A percentile compares a stretch with the other conserved stretches of the same genome.
Evolutionary conservation across 1,140 invertebrate genomes (phyloP).

Genomic region (Gryllus bimaculatus): DNA sequence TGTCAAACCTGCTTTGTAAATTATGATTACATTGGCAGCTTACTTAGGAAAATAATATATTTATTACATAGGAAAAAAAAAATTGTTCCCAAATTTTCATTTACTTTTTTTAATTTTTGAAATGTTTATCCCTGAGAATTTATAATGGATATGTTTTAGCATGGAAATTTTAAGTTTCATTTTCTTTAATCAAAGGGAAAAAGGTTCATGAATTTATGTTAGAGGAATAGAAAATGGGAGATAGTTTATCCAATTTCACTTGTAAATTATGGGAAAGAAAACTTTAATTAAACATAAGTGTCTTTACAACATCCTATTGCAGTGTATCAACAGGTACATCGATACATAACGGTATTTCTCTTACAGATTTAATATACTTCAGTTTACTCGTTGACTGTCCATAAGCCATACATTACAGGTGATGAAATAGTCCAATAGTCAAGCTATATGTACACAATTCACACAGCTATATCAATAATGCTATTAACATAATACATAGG

Average conservation of each 20-base stretch:
- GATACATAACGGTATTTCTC: constrained; percentile 9
- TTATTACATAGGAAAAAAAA: too few species aligned
- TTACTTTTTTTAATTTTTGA: too few species aligned
- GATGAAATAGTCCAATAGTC: constrained; percentile 12
- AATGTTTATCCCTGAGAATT: too few species aligned
- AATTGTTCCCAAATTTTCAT: too few species aligned
- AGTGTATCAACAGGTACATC: constrained; percentile 10
- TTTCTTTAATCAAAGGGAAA: neutral
- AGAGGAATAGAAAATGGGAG: too few species aligned
- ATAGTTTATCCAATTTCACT: constrained; percentile 7
- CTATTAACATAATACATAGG: constrained; percentile 13
- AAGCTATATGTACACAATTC: constrained; percentile 11
- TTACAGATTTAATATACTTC: constrained; percentile 10
- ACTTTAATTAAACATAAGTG: constrained; percentile 8
- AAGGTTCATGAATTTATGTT: too few species aligned
- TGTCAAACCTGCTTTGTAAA: too few species aligned
- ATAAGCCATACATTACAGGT: constrained; percentile 8
- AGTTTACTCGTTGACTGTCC: constrained; percentile 10
- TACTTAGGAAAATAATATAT: too few species aligned
- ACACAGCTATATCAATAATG: constrained; percentile 13
- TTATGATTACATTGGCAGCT: too few species aligned
- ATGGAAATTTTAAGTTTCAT: neutral
- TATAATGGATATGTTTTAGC: too few species aligned
- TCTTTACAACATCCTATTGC: constrained; percentile 12
- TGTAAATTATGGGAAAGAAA: neutral